Percentiles rank a stretch among this genome's conserved stretches.
Evolutionary conservation across 2,888 invertebrate species (phyloP).

Genomic region (Prosopocoilus inquinatus): DNA sequence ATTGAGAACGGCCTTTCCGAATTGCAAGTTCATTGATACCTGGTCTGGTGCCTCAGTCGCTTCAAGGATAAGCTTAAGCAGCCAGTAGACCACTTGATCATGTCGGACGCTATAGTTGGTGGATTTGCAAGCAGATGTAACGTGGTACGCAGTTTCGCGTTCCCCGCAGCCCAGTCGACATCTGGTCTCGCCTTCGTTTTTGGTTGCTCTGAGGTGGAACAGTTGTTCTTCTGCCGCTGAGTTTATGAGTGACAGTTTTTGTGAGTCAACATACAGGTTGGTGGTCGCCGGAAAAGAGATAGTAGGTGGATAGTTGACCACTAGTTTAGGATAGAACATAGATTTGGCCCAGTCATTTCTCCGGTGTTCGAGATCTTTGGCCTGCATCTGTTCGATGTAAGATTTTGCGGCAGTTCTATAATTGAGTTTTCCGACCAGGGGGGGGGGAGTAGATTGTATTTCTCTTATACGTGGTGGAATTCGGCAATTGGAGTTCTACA

Average conservation of each 20-base stretch:
- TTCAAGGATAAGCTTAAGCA: constrained; percentile 1
- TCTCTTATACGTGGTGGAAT: neutral
- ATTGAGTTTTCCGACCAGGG: too few species aligned
- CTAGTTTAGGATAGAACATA: constrained; percentile 24
- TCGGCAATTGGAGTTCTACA: constrained; percentile 9
- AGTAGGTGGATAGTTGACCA: constrained; percentile 1
- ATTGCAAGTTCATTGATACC: constrained; percentile 9
- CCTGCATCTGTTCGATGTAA: neutral
- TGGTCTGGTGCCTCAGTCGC: constrained; percentile 15
- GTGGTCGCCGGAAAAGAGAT: constrained; percentile 18
- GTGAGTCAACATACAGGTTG: constrained; percentile 15
- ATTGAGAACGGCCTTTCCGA: constrained; percentile 10
- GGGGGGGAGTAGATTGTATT: neutral
- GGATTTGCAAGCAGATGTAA: constrained; percentile 20
- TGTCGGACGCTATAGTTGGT: constrained; percentile 24
- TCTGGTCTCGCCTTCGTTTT: too few species aligned
- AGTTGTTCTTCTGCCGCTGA: constrained; percentile 27
- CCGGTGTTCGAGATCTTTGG: neutral
- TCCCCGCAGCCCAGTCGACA: constrained; percentile 20
- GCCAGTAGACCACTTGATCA: constrained; percentile 27
- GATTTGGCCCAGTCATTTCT: constrained; percentile 16
- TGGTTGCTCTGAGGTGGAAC: constrained; percentile 18
- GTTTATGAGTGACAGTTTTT: constrained; percentile 20
- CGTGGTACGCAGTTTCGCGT: constrained; percentile 27
- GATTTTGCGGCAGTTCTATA: too few species aligned